Percentiles rank a stretch among this genome's conserved stretches.
These are phyloP conservation scores for Bucco capensis DNA, from an alignment of 2,113 vertebrate genomes.

Conservation along the genomic window DNA sequence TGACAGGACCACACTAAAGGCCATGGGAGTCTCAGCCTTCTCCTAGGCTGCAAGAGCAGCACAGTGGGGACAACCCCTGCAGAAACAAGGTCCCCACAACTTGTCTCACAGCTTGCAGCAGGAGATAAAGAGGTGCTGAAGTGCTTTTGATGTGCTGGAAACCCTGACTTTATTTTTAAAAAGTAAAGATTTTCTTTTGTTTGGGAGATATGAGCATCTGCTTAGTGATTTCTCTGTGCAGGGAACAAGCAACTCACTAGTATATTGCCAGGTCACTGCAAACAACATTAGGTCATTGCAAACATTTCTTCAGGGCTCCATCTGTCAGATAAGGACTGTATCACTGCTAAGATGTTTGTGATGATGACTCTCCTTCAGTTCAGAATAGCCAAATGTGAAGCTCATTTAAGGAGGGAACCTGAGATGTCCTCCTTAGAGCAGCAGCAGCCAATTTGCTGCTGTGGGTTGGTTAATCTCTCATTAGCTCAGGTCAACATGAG, in stretches of 20 bases:
- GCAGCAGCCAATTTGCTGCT: neutral
- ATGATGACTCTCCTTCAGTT: slow-evolving; percentile 34
- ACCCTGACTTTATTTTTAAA: neutral
- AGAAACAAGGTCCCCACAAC: neutral
- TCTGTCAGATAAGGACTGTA: slow-evolving; percentile 53
- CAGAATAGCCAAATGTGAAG: slow-evolving; percentile 31
- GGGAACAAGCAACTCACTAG: neutral
- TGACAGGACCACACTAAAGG: neutral
- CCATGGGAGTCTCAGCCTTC: neutral
- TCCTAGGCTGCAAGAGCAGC: neutral
- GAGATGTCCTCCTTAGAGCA: neutral
- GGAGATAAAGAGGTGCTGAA: neutral
- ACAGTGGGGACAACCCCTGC: neutral
- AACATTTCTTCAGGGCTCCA: slow-evolving; percentile 45
- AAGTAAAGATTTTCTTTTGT: neutral
- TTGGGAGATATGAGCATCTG: neutral
- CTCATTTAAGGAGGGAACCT: neutral
- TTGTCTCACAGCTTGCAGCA: rapidly evolving
- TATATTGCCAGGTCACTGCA: slow-evolving; percentile 20
- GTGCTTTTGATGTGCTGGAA: neutral
- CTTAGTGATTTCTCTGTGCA: neutral
- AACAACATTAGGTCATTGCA: slow-evolving; percentile 40
- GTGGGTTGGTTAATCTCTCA: neutral
- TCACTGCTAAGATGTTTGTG: slow-evolving; percentile 37
- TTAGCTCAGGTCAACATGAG: slow-evolving; percentile 31